Percentiles rank a stretch among this genome's conserved stretches.
Conservation (phyloP, 1,140 invertebrate species). For the Euwallacea similis region DNA sequence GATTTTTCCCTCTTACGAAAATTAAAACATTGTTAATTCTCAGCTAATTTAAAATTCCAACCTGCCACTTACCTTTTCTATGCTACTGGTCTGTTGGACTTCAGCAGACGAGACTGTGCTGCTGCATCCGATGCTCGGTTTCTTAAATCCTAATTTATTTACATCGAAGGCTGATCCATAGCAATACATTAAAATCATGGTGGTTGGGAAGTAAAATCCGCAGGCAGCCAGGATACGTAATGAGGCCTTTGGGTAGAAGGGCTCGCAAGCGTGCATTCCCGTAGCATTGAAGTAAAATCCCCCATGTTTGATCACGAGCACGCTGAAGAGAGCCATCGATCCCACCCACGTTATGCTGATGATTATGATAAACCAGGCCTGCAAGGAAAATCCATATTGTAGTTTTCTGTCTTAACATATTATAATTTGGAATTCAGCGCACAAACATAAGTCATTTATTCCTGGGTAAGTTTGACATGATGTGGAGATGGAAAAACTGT, state of each 20-base stretch:
- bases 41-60: too few relatives aligned
- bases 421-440: too few relatives aligned
- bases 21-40: too few relatives aligned
- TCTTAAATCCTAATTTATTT: constrained; percentile 73
- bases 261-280: constrained; percentile 80
- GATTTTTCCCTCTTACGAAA: too few relatives aligned
- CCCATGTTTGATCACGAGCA: constrained; percentile 75
- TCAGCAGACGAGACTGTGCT: constrained; percentile 51
- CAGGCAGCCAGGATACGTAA: constrained; percentile 80
- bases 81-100: constrained; percentile 51
- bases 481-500: not conserved
- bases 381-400: constrained; percentile 49
- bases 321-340: constrained; percentile 76
- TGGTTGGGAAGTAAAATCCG: constrained; percentile 84
- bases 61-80: constrained; percentile 57
- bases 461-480: too few relatives aligned
- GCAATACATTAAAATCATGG: constrained; percentile 88
- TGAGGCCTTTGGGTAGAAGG: constrained; percentile 76
- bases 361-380: constrained; percentile 75
- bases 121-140: constrained; percentile 51
- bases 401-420: too few relatives aligned
- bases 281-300: constrained; percentile 85
- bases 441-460: too few relatives aligned
- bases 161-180: constrained; percentile 86
- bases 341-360: constrained; percentile 81